phyloP scores from a whole-genome alignment of 2,113 vertebrate species.

The Actenoides lindsayi region DNA sequence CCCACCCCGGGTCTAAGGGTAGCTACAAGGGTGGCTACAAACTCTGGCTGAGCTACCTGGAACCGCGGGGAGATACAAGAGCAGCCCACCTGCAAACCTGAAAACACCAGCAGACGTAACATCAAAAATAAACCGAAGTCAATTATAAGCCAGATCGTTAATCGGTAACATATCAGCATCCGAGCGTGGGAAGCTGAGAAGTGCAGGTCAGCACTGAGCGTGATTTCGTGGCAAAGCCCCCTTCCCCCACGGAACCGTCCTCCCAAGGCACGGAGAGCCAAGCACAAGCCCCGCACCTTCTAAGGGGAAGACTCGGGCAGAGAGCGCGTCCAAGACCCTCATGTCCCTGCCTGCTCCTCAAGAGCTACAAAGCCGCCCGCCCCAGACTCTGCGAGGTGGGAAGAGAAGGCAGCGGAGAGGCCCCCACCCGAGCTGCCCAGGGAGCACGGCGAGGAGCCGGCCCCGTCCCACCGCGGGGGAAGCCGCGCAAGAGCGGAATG shows the following conservation, averaged over 20 bases:
- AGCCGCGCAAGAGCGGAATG: not conserved
- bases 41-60: not conserved
- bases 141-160: not conserved
- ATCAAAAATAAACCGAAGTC: not conserved
- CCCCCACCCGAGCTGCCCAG: no score
- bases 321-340: no score
- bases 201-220: rapidly evolving
- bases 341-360: not conserved
- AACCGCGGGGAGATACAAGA: not conserved
- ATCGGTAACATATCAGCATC: rapidly evolving
- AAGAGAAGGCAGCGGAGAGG: not conserved
- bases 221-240: no score
- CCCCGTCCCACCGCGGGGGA: not conserved
- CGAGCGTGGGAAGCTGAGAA: not conserved
- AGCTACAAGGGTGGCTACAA: rapidly evolving
- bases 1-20: not conserved
- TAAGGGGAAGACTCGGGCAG: rapidly evolving
- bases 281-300: not conserved
- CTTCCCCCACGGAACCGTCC: not conserved
- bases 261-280: not conserved
- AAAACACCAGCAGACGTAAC: not conserved
- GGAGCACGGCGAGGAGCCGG: not conserved
- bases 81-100: not conserved
- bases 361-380: not conserved
- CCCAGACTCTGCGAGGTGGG: not conserved